phyloP scores from a whole-genome alignment of 2,888 invertebrate genomes.

The Protonemura montana region DNA sequence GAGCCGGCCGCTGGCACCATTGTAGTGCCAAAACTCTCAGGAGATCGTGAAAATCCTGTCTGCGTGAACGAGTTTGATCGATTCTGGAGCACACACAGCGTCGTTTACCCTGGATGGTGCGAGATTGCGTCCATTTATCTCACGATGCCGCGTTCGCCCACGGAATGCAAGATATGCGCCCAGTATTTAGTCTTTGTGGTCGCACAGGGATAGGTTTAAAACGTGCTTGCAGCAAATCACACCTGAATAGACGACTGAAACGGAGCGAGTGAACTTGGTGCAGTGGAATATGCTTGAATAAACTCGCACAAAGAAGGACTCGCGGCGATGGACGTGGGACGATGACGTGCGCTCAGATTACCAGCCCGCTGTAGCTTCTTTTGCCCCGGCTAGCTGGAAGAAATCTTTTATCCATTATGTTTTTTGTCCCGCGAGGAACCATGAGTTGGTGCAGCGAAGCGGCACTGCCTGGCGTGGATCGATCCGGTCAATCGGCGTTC shows the following conservation, averaged over 20 bases:
- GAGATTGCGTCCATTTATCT: background rate
- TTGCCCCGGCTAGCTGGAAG: background rate
- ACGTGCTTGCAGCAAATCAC: background rate
- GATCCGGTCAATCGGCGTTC: slow-evolving; percentile 30
- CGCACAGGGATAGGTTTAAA: background rate
- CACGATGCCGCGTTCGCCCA: background rate
- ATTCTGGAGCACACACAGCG: background rate
- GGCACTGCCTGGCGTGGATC: background rate
- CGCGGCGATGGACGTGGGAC: background rate
- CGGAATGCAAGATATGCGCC: background rate
- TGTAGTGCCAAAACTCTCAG: background rate
- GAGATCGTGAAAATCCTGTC: background rate
- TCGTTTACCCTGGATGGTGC: background rate
- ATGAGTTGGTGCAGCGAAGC: background rate
- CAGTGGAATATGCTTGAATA: slow-evolving; percentile 1
- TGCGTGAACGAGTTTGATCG: background rate
- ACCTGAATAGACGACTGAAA: slow-evolving; percentile 20
- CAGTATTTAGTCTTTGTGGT: background rate
- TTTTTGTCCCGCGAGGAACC: slow-evolving; percentile 9
- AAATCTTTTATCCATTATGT: slow-evolving; percentile 26
- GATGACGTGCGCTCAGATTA: background rate
- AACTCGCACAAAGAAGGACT: background rate
- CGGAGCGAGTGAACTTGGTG: background rate
- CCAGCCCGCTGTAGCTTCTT: background rate
- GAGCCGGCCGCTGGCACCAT: background rate